phyloP scores from a whole-genome alignment of 2,113 vertebrate genomes.

The Mobula hypostoma region DNA sequence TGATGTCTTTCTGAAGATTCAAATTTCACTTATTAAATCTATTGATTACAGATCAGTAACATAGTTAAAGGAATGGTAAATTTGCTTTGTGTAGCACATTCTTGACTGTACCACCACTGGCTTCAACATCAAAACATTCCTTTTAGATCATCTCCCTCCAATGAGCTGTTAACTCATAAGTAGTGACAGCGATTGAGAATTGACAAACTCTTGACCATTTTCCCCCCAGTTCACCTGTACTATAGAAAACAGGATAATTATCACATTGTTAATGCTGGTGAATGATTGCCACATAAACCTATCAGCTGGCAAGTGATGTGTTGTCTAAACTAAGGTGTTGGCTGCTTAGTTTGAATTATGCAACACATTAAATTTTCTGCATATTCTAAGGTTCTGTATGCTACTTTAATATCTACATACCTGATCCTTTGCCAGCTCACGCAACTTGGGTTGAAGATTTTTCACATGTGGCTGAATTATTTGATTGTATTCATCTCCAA shows the following conservation, averaged over 20 bases:
- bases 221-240: not conserved
- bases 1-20: not conserved
- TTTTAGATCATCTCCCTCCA: not conserved
- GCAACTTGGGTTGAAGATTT: not conserved
- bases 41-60: not conserved
- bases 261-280: too few relatives aligned
- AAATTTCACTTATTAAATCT: not conserved
- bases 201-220: not conserved
- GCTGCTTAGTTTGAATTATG: not conserved
- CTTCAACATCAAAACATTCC: not conserved
- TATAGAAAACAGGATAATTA: not conserved
- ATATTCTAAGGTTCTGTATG: not conserved
- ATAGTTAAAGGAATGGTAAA: not conserved
- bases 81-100: too few relatives aligned
- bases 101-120: not conserved
- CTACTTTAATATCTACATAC: not conserved
- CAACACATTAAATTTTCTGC: not conserved
- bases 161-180: not conserved
- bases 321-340: too few relatives aligned
- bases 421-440: not conserved
- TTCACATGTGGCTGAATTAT: not conserved
- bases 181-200: not conserved
- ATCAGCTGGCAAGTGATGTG: not conserved
- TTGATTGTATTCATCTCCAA: not conserved
- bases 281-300: not conserved